Evolutionary conservation across 2,888 invertebrate species (phyloP).

Genomic region (Serrognathus titanus): DNA sequence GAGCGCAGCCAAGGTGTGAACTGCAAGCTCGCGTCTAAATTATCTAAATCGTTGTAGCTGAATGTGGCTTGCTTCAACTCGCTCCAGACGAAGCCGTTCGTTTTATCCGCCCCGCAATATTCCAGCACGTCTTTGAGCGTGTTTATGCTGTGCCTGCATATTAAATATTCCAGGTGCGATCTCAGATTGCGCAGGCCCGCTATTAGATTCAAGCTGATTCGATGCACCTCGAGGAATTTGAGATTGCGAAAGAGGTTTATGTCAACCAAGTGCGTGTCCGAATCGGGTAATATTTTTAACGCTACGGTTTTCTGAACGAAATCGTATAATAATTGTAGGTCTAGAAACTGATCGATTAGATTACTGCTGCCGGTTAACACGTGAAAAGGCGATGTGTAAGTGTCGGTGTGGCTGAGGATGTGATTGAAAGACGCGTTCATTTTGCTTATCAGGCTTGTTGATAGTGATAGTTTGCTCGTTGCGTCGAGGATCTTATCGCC

Average conservation of each 20-base stretch:
- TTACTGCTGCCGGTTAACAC: constrained; percentile 40
- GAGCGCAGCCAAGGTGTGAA: constrained; percentile 59
- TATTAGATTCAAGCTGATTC: constrained; percentile 53
- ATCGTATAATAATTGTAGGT: constrained; percentile 60
- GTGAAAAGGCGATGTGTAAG: constrained; percentile 48
- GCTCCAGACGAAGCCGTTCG: constrained; percentile 59
- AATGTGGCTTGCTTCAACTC: constrained; percentile 57
- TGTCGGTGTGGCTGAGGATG: constrained; percentile 50
- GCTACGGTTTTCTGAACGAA: constrained; percentile 60
- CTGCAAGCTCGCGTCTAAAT: constrained; percentile 57
- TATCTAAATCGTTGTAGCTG: constrained; percentile 55
- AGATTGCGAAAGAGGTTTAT: constrained; percentile 59
- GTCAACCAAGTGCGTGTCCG: constrained; percentile 47
- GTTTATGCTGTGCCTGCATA: constrained; percentile 49
- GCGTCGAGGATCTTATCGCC: constrained; percentile 59
- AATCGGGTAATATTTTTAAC: constrained; percentile 52
- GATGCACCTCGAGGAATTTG: constrained; percentile 56
- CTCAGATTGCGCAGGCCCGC: constrained; percentile 58
- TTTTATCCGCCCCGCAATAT: constrained; percentile 59
- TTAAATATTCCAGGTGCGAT: constrained; percentile 55
- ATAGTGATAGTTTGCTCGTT: constrained; percentile 55
- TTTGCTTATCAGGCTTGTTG: constrained; percentile 52
- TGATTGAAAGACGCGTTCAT: constrained; percentile 55
- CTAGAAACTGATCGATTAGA: constrained; percentile 52
- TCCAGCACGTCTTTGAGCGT: constrained; percentile 51